phyloP scores from a whole-genome alignment of 1,140 invertebrate genomes.

The Drusus annulatus region DNA sequence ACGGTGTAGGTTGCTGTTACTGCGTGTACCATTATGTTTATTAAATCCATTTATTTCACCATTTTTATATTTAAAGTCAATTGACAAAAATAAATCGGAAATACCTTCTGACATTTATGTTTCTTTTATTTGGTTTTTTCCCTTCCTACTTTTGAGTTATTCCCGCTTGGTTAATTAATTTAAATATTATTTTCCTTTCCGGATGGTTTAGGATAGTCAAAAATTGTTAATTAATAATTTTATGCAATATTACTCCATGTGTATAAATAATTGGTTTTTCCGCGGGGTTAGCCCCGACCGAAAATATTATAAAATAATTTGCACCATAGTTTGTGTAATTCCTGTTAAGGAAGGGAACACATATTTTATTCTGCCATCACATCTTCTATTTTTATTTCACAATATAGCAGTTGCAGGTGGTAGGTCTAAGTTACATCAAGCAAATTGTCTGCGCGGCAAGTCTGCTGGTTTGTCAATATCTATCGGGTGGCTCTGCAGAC shows the following conservation, averaged over 20 bases:
- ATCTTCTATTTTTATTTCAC: too few species aligned
- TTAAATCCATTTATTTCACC: slow-evolving; percentile 49
- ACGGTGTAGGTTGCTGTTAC: slow-evolving; percentile 41
- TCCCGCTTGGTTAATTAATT: not conserved
- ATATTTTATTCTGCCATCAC: too few species aligned
- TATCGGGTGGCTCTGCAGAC: too few species aligned
- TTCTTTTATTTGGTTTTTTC: slow-evolving; percentile 41
- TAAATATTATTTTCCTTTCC: not conserved
- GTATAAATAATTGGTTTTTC: too few species aligned
- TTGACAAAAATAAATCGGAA: slow-evolving; percentile 48
- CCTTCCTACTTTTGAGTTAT: not conserved
- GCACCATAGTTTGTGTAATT: not conserved
- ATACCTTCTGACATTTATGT: slow-evolving; percentile 40
- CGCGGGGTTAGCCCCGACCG: too few species aligned
- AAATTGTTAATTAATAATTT: not conserved
- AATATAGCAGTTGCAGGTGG: too few species aligned
- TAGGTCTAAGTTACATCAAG: too few species aligned
- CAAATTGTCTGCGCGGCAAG: too few species aligned
- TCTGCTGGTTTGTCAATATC: too few species aligned
- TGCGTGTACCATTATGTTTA: slow-evolving; percentile 45
- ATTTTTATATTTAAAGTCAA: slow-evolving; percentile 48
- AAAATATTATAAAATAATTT: too few species aligned
- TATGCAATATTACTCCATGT: not conserved
- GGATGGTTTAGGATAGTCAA: too few species aligned
- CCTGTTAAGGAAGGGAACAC: too few species aligned